Conservation (phyloP, 2,113 vertebrate genomes). For the Rhegmatorhina hoffmannsi region DNA sequence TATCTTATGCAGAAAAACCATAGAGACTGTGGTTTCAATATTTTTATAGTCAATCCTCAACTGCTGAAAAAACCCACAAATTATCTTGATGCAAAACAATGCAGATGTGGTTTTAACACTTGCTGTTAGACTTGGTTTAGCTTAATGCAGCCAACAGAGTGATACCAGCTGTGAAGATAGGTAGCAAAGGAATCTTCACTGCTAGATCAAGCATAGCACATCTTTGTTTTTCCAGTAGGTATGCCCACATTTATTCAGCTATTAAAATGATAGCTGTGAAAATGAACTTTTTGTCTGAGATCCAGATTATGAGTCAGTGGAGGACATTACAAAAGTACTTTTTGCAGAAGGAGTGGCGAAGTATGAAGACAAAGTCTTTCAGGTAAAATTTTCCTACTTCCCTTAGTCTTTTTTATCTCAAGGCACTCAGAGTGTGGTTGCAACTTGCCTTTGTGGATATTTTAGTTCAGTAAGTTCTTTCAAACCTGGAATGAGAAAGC, state of each 20-base stretch:
- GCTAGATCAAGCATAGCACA: not conserved
- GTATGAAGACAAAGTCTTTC: not conserved
- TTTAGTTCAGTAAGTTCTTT: not conserved
- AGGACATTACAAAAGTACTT: not conserved
- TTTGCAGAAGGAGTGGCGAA: not conserved
- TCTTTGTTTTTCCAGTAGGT: not conserved
- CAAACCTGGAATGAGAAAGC: not conserved
- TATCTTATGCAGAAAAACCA: not conserved
- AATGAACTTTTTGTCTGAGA: not conserved
- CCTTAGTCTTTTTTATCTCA: not conserved
- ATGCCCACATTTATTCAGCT: not conserved
- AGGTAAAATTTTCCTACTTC: not conserved
- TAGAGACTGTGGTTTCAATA: not conserved
- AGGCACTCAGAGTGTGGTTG: not conserved
- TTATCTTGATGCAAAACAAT: not conserved
- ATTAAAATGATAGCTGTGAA: not conserved
- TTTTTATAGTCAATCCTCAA: not conserved
- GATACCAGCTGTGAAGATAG: not conserved
- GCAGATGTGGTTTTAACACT: not conserved
- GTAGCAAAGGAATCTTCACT: not conserved
- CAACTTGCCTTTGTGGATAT: not conserved
- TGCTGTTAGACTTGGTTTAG: not conserved
- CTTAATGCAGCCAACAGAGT: not conserved
- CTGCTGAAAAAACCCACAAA: not conserved
- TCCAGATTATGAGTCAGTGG: not conserved